Base-by-base conservation (phyloP, 2,888 invertebrate species). In the Caprella mutica region DNA sequence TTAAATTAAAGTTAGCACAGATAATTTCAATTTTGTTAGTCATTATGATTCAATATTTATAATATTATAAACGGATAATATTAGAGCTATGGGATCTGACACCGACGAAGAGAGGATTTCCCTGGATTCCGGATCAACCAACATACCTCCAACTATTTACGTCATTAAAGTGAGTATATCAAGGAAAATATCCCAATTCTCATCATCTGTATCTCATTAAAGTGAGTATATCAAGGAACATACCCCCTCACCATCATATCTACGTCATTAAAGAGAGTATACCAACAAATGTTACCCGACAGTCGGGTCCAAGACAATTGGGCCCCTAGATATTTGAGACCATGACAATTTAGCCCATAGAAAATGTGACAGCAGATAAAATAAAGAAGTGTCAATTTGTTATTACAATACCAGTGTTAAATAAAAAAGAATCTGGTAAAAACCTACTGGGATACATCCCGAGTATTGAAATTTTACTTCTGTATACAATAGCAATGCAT, bases 81-180 rank as follows among this genome's bases (percentile, higher is more conserved):
- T 12, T 35, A 35, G 12, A 38, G 52, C 58, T 39, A 59, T 59
- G 33, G 59, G 58, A 24, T 56, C 59, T 27, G 64, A 64, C 38
- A 60, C 58, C 38, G 64, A 64, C 5, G 60, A 60, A 14, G 64
- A 64, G 26, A 27, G 57, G 30, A 56, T 56, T 24, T 42, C 60
- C 35, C 64, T 60, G 29, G 64, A 58, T 27, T 56, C 58, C 2
- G 64, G 64, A 30, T 35, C 64, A 1, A 56, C 64, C 12, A 55
- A 60, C 56, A 64, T 64, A 35, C 64, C 64, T 2, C 60, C 64
- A 27, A 56, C 56, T 51, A 64, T 64, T 17, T 64, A 64, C 29
- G 58, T 64, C 51, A 64, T 64, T 29, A 64, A 60, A 60, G 64
- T 64, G 24, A 51, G 2, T 21, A 43, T 14, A 14, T 21, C 23